Evolutionary conservation across 2,113 vertebrate genomes (phyloP), one percentile per base, ranked within the genome.

Genomic region (Sisor rabdophorus): DNA sequence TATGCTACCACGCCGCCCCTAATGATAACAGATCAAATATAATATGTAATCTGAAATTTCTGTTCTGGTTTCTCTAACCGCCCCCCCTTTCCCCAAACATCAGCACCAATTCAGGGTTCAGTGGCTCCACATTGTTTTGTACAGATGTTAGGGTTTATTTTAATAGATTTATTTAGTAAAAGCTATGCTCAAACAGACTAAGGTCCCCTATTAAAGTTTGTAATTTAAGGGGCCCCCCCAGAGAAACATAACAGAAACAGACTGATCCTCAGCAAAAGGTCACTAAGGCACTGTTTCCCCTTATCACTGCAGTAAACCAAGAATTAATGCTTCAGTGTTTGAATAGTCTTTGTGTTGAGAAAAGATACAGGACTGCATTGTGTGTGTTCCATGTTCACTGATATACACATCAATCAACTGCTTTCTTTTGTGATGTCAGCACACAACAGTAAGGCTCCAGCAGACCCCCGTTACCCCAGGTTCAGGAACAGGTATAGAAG

Each of bases 371-470:
- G 54, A 60, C 52, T 47, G 44, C 75, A 73, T 84, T 84, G 76
- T 82, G 60, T 28, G 50, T 50, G 52, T 48, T 76, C 44, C 44
- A 48, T 80, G 72, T 80, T 73, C 59, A 58, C 50, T 60, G 72
- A 79, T 75, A 36, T 72, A 26, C 47, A 77, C 52, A 78, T 77
- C 72, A 77, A 82, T 82, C 80, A 75, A 60, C 50, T 48, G 52
- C 53, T 71, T 81, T 82, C 69, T 81, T 48, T 76, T 68, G 30
- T 65, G 78, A 59, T 15, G 44, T 79, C 55, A 64, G 59, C 36
- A 78, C 72, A 72, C 83, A 78, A 82, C 55, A 73, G 53, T 72
- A 81, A n/a, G n/a, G n/a, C n/a, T n/a, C n/a, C n/a, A n/a, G n/a
- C n/a, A n/a, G n/a, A n/a, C n/a, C n/a, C n/a, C n/a, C n/a, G n/a